Evolutionary conservation across 2,797 vertebrate genomes (phyloP), one percentile per base, ranked within the genome.

Genomic region (Rhynchotus rufescens): DNA sequence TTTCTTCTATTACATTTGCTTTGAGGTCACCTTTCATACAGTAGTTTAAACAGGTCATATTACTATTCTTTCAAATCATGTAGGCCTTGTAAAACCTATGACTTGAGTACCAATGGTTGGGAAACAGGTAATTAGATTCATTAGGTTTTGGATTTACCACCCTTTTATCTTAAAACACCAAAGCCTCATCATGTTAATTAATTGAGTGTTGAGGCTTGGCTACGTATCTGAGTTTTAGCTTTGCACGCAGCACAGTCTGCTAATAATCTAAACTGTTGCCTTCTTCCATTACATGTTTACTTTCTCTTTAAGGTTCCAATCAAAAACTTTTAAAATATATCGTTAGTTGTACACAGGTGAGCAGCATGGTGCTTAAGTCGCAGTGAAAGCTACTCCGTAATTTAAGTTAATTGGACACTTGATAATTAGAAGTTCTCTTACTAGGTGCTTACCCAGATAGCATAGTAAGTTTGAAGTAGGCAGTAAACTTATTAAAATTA

Each of bases 1-100:
- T 11, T 45, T 19, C 25, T 65, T 45, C 36, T 2, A 12, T 62
- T 19, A 23, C 47, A 9, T 94, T 72, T 75, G 5, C 32, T 38
- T 60, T 82, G 64, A 85, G 84, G 52, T 69, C 47, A 90, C 52
- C 42, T 92, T 85, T 90, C 91, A 75, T 84, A 42, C 15, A 42
- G 11, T 67, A 44, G n/a, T 91, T 87, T 77, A 85, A 84, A 86
- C 15, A 28, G 52, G n/a, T 38, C 49, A 15, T 44, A 44, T 65
- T 80, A 26, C 5, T 85, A 0, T 19, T 85, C 25, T 84, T 91
- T 87, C 30, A 73, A 88, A 67, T 89, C 64, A 57, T 7, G 10
- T 51, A 86, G 89, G 23, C 15, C 5, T 49, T 81, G 61, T 23
- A 23, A 88, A 59, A 72, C 25, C n/a, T 80, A 23, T 36, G 54